phyloP scores from a whole-genome alignment of 2,113 vertebrate genomes.

The Amphilophus citrinellus region DNA sequence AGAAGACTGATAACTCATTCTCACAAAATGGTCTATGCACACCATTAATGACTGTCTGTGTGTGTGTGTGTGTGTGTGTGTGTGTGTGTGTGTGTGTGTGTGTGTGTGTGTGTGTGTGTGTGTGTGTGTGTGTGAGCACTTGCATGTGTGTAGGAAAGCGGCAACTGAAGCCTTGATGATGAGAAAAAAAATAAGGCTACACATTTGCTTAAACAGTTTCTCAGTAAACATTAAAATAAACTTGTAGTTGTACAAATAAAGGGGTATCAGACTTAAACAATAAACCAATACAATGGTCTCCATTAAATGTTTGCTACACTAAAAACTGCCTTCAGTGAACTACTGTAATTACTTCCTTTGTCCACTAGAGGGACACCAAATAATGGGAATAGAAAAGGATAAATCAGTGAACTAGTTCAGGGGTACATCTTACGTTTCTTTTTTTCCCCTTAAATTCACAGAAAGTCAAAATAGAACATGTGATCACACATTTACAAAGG shows the following conservation, averaged over 20 bases:
- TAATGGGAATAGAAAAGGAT: neutral
- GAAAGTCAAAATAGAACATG: neutral
- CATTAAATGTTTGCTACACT: neutral
- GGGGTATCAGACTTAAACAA: neutral
- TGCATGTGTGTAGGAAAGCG: neutral
- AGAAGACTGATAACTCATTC: neutral
- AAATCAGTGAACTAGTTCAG: neutral
- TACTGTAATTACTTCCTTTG: neutral
- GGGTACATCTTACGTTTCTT: neutral
- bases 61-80: neutral
- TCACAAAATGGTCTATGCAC: neutral
- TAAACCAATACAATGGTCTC: neutral
- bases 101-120: neutral
- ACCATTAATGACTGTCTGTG: neutral
- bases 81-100: no score
- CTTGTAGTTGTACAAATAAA: neutral
- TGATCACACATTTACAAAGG: neutral
- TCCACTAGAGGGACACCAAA: constrained; percentile 70
- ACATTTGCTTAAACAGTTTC: neutral
- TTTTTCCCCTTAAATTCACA: neutral
- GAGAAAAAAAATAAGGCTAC: neutral
- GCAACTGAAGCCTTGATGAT: neutral
- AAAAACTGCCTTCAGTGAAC: neutral
- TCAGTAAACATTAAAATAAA: neutral
- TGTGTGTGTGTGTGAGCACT: neutral